phyloP scores from a whole-genome alignment of 2,113 vertebrate species.

The Tretioscincus oriximinensis region DNA sequence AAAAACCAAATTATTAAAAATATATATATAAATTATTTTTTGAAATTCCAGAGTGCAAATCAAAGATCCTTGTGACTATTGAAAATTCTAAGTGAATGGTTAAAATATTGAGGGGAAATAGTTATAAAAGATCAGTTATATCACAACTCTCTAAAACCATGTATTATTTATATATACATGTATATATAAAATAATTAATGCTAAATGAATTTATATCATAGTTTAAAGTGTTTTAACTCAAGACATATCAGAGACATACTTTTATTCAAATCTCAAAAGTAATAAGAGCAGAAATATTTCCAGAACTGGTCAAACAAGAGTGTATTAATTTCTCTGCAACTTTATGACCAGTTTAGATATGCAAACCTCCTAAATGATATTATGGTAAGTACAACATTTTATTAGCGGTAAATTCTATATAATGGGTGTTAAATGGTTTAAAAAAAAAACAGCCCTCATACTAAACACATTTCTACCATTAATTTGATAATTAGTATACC shows the following conservation, averaged over 20 bases:
- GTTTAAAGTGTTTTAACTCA: not conserved
- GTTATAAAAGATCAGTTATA: not conserved
- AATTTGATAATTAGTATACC: not conserved
- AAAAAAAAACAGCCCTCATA: not conserved
- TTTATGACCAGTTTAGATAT: not conserved
- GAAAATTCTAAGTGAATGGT: too few relatives aligned
- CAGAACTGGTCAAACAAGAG: not conserved
- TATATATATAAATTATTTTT: too few relatives aligned
- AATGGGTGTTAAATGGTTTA: not conserved
- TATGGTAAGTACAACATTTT: not conserved
- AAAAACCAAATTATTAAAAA: too few relatives aligned
- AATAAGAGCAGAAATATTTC: not conserved
- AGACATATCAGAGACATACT: not conserved
- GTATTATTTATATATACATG: too few relatives aligned
- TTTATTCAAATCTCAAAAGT: not conserved
- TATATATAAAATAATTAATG: not conserved
- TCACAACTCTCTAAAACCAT: not conserved
- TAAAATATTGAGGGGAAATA: not conserved
- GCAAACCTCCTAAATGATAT: too few relatives aligned
- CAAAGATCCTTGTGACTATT: too few relatives aligned
- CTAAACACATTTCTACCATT: not conserved
- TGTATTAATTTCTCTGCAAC: not conserved
- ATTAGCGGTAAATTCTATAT: not conserved
- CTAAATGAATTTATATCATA: not conserved
- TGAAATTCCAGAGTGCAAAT: too few relatives aligned